A percentile compares a stretch with the other conserved stretches of the same genome.
Conservation (phyloP, 1,140 invertebrate species). For the Diorhabda sublineata region DNA sequence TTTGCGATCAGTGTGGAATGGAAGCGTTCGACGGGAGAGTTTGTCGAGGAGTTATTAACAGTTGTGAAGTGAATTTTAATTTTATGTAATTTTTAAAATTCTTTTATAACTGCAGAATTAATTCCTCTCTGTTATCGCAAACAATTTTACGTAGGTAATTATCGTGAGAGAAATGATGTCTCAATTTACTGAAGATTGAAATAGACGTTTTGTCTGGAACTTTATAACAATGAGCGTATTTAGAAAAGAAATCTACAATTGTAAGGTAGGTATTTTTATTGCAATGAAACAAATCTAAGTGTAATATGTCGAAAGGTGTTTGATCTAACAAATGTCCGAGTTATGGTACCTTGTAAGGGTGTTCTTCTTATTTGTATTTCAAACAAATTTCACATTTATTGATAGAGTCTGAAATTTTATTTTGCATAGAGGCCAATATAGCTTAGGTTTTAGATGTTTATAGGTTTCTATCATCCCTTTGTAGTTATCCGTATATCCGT, state of each 20-base stretch:
- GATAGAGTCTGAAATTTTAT: slow-evolving; percentile 12
- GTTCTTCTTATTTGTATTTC: slow-evolving; percentile 26
- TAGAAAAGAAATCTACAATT: too few relatives aligned
- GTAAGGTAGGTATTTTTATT: too few relatives aligned
- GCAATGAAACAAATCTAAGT: too few relatives aligned
- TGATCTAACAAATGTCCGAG: slow-evolving; percentile 24
- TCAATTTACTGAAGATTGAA: neutral
- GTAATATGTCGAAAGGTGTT: slow-evolving; percentile 29
- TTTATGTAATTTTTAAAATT: too few relatives aligned
- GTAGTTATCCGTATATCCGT: slow-evolving; percentile 21
- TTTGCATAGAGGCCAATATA: neutral
- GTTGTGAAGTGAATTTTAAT: neutral
- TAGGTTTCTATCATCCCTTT: slow-evolving; percentile 27
- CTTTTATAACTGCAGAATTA: too few relatives aligned
- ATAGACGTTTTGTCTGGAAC: neutral
- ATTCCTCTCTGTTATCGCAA: neutral
- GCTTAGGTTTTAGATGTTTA: slow-evolving; percentile 18
- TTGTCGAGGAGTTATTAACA: neutral
- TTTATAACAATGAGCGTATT: too few relatives aligned
- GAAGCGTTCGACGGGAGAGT: neutral
- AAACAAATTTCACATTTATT: slow-evolving; percentile 29
- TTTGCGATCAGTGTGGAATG: neutral
- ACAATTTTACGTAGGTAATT: neutral
- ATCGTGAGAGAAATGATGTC: neutral
- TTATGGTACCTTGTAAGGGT: slow-evolving; percentile 22